Base-by-base conservation (phyloP, 2,797 vertebrate genomes). In the Crocodylus rhombifer region DNA sequence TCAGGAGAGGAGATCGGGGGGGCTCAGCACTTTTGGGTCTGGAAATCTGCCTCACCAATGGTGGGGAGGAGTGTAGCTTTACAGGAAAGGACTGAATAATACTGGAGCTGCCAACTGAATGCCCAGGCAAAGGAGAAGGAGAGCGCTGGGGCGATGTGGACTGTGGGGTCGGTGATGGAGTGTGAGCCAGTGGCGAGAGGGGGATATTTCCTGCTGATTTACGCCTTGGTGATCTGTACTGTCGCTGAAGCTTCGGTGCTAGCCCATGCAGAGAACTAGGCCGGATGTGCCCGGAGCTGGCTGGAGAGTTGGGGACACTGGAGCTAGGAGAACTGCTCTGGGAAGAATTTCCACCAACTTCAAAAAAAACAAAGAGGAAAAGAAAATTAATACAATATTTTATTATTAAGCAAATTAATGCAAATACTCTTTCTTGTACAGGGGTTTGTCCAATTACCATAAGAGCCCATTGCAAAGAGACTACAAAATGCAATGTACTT, bases 291-390 rank as follows among this genome's bases (percentile, higher is more conserved):
- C 98, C 99, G 0, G 99, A 99, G 95, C 99, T 98, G 57, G 99
- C 99, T 5, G 99, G 99, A 74, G 99, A 99, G 97, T 99, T 99
- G 28, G 99, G 99, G 77, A 99, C 99, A 2, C 99, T 99, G 97
- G 99, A 99, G 97, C 99, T 98, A 60, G 99, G 99, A 36, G 99
- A 99, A 97, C 99, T 99, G 98, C 99, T 99, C 97, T 99, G 99
- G 12, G 99, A 99, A 6, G 99, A 99, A 96, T 98, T 99, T 13
- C 99, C 99, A 60, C 98, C 99, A 80, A 99, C 99, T 98, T 91
- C 5, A 97, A 97, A 74, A 79, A 26, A 16, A 57, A 28, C 2
- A 28, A 51, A 60, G 28, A 14, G 0, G 25, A 2, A 2, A 64
- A 85, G 63, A 87, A 36, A 5, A 81, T 94, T 65, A 90, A 78